Base-by-base conservation (phyloP, 1,140 invertebrate species). In the Diploscapter pachys region DNA sequence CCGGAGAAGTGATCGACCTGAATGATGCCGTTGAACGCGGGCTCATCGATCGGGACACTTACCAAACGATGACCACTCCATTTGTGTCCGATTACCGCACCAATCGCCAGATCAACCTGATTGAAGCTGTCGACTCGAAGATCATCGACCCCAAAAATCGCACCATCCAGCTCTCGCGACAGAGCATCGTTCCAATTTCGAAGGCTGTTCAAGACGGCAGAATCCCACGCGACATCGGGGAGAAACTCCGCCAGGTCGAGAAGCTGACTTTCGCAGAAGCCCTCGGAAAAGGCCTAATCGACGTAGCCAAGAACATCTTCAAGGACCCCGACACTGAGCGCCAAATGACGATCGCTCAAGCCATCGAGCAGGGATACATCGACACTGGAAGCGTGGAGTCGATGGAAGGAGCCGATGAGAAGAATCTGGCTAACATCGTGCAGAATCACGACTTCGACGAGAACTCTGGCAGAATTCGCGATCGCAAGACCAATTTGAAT, bases 321-420 rank as follows among this genome's bases (percentile, higher is more conserved):
- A 90, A 88, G 67, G 88, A 92, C 82, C 91, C 91, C 0, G 89
- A 89, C 74, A 91, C 90, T 53, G 89, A 90, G 79, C 90, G 90
- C 84, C 88, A 93, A 79, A 87, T 89, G 71, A 89, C 90, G 83
- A 88, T 95, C 72, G 87, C 89, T 75, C 89, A 91, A 83, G 89
- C 89, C 73, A 89, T 89, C 81, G 89, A 89, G 83, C 89, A 93
- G 80, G 88, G 88, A 88, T 90, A 95, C 84, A 88, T 92, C 75
- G 93, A 94, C 89, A 94, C 94, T 81, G 91, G 94, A 84, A 91
- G 91, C 86, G 92, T 93, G 82, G 91, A 92, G 87, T 90, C 94
- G 79, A 89, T 94, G 87, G 90, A 93, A 85, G 93, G 71, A 67
- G 64, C 72, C 49, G 77, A 72, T n/a, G 73, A 78, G 54, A 76